Percentiles rank a stretch among this genome's conserved stretches.
Conservation (phyloP, 2,113 vertebrate species). For the Proterorhinus semilunaris region DNA sequence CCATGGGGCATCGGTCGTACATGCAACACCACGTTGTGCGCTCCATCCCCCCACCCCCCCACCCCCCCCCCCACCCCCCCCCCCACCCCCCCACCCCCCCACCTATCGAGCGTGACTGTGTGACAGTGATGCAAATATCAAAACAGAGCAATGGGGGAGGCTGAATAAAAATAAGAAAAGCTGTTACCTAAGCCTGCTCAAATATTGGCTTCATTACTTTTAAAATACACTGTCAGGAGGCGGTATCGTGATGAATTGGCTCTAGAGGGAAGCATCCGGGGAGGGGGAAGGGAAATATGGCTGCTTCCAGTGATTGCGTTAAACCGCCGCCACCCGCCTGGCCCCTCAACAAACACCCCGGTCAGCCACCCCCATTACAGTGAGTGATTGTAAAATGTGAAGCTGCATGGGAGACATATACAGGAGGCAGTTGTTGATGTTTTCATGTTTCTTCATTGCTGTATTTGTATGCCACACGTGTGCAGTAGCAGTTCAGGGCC, state of each 20-base stretch:
- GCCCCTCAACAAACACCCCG: conserved; percentile 56
- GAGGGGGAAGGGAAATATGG: conserved; percentile 66
- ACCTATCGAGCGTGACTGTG: no score
- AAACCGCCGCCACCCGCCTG: conserved; percentile 63
- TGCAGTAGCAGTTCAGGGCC: background rate
- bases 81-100: no score
- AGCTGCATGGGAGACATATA: conserved; percentile 14
- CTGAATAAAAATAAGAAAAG: conserved; percentile 38
- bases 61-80: no score
- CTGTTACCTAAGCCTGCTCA: conserved; percentile 36
- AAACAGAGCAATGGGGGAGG: conserved; percentile 34
- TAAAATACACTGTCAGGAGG: conserved; percentile 46
- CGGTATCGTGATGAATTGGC: conserved; percentile 33
- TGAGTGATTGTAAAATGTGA: conserved; percentile 55
- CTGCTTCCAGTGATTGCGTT: conserved; percentile 68
- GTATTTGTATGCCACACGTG: background rate
- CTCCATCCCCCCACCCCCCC: no score
- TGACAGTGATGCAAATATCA: conserved; percentile 47
- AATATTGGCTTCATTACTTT: conserved; percentile 55
- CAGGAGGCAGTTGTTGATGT: background rate
- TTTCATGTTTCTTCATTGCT: background rate
- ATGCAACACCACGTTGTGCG: background rate
- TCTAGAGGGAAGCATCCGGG: conserved; percentile 41
- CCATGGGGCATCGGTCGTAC: conserved; percentile 60
- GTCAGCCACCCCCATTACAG: conserved; percentile 53